Evolutionary conservation across 1,140 invertebrate genomes (phyloP), one percentile per base, ranked within the genome.

Genomic region (Colletes latitarsis): DNA sequence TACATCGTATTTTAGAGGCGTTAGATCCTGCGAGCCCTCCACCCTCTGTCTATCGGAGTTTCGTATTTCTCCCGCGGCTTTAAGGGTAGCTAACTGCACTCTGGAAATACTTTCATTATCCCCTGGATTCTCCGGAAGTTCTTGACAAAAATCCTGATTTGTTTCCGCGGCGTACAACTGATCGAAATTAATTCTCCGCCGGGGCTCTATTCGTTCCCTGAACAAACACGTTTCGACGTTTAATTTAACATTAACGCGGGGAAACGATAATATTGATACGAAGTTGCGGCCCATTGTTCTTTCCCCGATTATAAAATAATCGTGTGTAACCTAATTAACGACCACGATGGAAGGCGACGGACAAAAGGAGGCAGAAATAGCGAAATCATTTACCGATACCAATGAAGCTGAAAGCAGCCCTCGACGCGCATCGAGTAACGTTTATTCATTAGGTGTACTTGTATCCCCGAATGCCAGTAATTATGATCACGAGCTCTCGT

Each of bases 91-190:
- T 41, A 70, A 70, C 68, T 41, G 52, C 21, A 10, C 5, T 14
- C 17, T 14, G 21, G 10, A 70, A 70, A 55, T 70, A 70, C 68
- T 70, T 70, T 55, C 68, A 30, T 70, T 70, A 70, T 21, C 10
- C 52, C 14, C 0, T 10, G 8, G 14, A 17, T 15, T 39, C 30
- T 30, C 21, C 12, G 46, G 49, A 9, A 69, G 9, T 19, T 53
- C 49, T n/a, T 4, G 15, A 6, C 19, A 46, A 55, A 30, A 69
- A 69, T 14, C 4, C 21, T 41, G 49, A 0, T 17, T 55, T n/a
- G 68, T 14, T 53, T 14, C 49, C 14, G 5, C 9, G 8, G 17
- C 21, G 39, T 70, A 3, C 17, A 70, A 70, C 52, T 6, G 15
- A 53, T 69, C 8, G 70, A 1, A 60, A 46, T 21, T 14, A 55